Evolutionary conservation across 1,140 invertebrate genomes (phyloP).

Genomic region (Ditylenchus dipsaci): DNA sequence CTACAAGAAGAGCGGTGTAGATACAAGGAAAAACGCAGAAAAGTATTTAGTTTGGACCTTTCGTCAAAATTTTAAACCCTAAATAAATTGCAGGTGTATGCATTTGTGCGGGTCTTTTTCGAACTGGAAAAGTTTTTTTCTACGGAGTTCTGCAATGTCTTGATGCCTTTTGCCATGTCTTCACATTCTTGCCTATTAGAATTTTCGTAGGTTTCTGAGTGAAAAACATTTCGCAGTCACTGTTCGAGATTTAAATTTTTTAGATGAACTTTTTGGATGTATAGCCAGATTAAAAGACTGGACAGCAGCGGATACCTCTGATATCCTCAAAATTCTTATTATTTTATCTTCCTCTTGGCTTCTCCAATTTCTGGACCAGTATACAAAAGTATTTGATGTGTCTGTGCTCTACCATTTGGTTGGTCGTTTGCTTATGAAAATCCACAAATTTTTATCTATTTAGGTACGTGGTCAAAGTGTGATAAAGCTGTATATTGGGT

Average conservation of each 20-base stretch:
- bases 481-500: constrained; percentile 98
- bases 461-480: constrained; percentile 83
- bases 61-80: too few relatives aligned
- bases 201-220: constrained; percentile 72
- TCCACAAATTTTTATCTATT: neutral
- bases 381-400: too few relatives aligned
- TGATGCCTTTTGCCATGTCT: constrained; percentile 95
- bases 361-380: constrained; percentile 83
- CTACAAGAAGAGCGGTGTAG: constrained; percentile 67
- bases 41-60: constrained; percentile 64
- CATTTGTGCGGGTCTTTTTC: constrained; percentile 88
- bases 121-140: constrained; percentile 76
- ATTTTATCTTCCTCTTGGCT: constrained; percentile 70
- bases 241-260: constrained; percentile 13
- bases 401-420: constrained; percentile 98
- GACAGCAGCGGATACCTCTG: constrained; percentile 81
- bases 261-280: constrained; percentile 51
- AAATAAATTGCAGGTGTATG: constrained; percentile 64
- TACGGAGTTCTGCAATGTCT: constrained; percentile 94
- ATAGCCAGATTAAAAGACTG: constrained; percentile 52
- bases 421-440: neutral
- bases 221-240: too few relatives aligned
- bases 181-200: constrained; percentile 90
- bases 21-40: constrained; percentile 83
- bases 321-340: constrained; percentile 87